Conservation (phyloP, 1,140 invertebrate genomes). For the Anadara kagoshimensis region DNA sequence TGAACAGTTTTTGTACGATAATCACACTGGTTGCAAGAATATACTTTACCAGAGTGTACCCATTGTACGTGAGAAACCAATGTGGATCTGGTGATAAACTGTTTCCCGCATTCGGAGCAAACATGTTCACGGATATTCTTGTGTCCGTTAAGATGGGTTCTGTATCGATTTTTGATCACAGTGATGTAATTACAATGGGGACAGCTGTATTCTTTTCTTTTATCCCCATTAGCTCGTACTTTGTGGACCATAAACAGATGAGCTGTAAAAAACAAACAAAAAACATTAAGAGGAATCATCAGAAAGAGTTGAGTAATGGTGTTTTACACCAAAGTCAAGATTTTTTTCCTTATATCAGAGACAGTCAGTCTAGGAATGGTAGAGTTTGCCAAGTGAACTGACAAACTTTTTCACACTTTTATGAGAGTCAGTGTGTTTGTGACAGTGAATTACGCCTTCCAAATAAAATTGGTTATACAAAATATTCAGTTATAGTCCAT, state of each 20-base stretch:
- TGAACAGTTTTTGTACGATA: constrained; percentile 46
- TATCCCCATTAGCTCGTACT: constrained; percentile 44
- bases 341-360: too few relatives aligned
- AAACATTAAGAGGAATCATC: too few relatives aligned
- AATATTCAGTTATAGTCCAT: too few relatives aligned
- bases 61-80: constrained; percentile 51
- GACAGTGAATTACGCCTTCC: too few relatives aligned
- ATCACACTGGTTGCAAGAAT: constrained; percentile 41
- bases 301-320: too few relatives aligned
- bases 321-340: too few relatives aligned
- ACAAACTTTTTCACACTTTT: too few relatives aligned
- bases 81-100: constrained; percentile 42
- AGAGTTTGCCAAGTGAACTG: too few relatives aligned
- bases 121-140: constrained; percentile 44
- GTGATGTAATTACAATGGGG: constrained; percentile 50
- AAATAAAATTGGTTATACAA: too few relatives aligned
- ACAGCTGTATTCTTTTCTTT: constrained; percentile 47
- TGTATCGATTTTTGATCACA: constrained; percentile 36
- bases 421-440: too few relatives aligned
- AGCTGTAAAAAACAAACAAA: constrained; percentile 41
- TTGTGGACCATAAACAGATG: constrained; percentile 57
- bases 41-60: constrained; percentile 48
- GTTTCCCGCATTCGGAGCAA: constrained; percentile 48
- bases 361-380: too few relatives aligned
- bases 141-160: constrained; percentile 52